phyloP scores from a whole-genome alignment of 2,888 invertebrate species.

The Girardia tigrina region DNA sequence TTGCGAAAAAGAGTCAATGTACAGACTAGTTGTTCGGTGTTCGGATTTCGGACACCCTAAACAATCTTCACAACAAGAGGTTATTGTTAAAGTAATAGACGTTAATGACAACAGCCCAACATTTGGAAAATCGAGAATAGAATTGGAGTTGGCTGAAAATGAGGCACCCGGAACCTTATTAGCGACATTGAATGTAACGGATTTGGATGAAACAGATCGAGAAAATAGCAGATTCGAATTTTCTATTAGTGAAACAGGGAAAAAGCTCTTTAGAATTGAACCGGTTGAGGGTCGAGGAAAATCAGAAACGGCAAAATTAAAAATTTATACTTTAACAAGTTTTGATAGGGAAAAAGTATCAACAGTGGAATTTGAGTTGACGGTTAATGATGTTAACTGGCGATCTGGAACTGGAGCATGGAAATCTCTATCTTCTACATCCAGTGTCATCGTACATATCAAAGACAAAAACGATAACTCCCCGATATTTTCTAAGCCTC shows the following conservation, averaged over 20 bases:
- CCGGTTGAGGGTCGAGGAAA: background rate
- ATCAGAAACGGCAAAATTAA: constrained; percentile 11
- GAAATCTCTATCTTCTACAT: constrained; percentile 16
- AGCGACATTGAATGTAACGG: constrained; percentile 24
- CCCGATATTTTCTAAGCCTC: constrained; percentile 24
- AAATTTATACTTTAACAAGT: constrained; percentile 14
- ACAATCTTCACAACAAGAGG: background rate
- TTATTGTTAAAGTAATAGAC: constrained; percentile 31
- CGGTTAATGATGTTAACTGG: background rate
- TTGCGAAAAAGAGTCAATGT: constrained; percentile 28
- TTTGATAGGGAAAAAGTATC: constrained; percentile 24
- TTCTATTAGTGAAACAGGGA: constrained; percentile 20
- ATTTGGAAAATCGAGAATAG: constrained; percentile 21
- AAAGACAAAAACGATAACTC: constrained; percentile 30
- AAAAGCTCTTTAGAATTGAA: constrained; percentile 21
- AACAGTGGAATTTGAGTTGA: constrained; percentile 24
- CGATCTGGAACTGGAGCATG: background rate
- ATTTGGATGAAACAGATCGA: background rate
- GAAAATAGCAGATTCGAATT: constrained; percentile 23
- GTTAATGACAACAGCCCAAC: constrained; percentile 33
- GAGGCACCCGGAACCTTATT: constrained; percentile 28
- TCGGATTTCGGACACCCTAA: constrained; percentile 27
- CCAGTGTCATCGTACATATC: constrained; percentile 30
- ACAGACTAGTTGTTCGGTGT: constrained; percentile 21
- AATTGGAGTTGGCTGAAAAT: constrained; percentile 27